phyloP scores from a whole-genome alignment of 2,113 vertebrate species.

The Neogale vison region DNA sequence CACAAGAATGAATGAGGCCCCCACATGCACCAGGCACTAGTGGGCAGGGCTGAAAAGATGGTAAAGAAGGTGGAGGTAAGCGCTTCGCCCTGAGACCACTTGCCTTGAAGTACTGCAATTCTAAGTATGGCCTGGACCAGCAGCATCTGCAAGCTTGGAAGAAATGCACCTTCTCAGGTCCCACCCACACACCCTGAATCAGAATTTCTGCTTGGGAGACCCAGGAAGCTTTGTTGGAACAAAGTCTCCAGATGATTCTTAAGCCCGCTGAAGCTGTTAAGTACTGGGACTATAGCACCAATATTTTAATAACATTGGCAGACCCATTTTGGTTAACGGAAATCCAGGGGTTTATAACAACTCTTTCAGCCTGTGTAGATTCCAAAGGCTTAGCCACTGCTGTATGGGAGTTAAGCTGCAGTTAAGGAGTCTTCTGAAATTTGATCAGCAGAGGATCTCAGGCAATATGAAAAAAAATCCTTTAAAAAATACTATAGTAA shows the following conservation, averaged over 20 bases:
- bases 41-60: accelerated
- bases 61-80: accelerated
- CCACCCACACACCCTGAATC: neutral
- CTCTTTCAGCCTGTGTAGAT: neutral
- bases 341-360: neutral
- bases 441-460: neutral
- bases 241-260: neutral
- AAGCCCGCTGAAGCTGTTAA: too few species aligned
- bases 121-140: neutral
- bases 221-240: neutral
- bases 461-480: neutral
- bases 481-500: neutral
- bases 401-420: neutral
- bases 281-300: accelerated
- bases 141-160: accelerated
- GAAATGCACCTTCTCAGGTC: accelerated
- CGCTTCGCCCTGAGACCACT: accelerated
- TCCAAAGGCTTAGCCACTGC: neutral
- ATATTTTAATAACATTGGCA: neutral
- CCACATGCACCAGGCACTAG: accelerated
- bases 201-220: neutral
- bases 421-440: neutral
- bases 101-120: accelerated
- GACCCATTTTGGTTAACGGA: neutral
- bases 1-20: neutral